Evolutionary conservation across 2,113 vertebrate genomes (phyloP), one percentile per base, ranked within the genome.

Genomic region (Caranx ignobilis): DNA sequence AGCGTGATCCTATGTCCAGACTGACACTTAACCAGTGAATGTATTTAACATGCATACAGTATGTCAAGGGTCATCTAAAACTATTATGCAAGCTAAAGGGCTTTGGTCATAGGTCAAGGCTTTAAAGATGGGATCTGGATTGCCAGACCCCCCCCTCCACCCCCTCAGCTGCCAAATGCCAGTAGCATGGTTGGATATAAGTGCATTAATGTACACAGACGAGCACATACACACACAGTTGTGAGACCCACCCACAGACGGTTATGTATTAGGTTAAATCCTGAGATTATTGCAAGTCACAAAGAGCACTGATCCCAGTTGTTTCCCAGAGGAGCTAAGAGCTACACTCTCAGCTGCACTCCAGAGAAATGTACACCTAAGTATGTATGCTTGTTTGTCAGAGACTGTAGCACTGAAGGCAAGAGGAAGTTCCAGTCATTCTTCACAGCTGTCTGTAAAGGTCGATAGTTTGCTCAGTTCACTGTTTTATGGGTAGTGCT

Each of bases 201-300:
- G 71, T 75, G 59, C 61, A 61, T 61, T 77, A 35, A 75, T 82
- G 62, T 72, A 75, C 34, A 70, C 50, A 78, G 31, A 61, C 63
- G 26, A 31, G 71, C 43, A 50, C 48, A 59, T 32, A 74, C 61
- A 69, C 32, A 64, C 21, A 39, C 60, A 41, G 45, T 74, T 72
- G 59, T 66, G 32, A 16, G 70, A 80, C 62, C 55, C 35, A 57
- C 81, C 43, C 54, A 75, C 70, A 71, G 78, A 47, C 56, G 18
- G 79, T 84, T 89, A 88, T 87, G 87, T 87, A 84, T 76, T 66
- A 60, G 68, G 64, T 82, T 85, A 89, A 93, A 89, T 77, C 82
- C 69, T n/a, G 65, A 87, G 89, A 92, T 91, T 88, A 91, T 59
- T 69, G 55, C 68, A 82, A 81, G 84, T 90, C 78, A 71, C 83